Percentiles rank a stretch among this genome's conserved stretches.
Conservation (phyloP, 2,797 vertebrate species). For the Cephalopachus bancanus region DNA sequence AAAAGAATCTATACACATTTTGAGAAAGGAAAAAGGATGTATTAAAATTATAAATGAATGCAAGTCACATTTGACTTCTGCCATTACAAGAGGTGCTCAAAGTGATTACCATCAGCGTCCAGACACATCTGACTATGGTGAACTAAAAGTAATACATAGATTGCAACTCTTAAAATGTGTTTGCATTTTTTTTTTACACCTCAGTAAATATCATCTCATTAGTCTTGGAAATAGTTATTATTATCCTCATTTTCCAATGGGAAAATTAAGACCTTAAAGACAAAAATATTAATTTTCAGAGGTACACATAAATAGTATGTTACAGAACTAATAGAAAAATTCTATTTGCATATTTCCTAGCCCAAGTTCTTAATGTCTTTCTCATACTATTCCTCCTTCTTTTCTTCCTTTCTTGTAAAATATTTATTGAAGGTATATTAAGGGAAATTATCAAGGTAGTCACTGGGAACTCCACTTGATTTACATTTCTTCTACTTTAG, state of each 20-base stretch:
- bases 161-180: too few relatives aligned
- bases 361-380: neutral
- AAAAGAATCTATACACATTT: too few relatives aligned
- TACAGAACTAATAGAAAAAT: neutral
- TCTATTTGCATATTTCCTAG: conserved; percentile 14
- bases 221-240: neutral
- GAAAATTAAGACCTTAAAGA: neutral
- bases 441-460: neutral
- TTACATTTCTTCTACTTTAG: neutral
- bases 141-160: too few relatives aligned
- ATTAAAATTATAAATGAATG: too few relatives aligned
- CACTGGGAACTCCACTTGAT: neutral
- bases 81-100: too few relatives aligned
- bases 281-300: neutral
- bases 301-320: neutral
- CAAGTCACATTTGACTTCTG: too few relatives aligned
- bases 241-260: neutral
- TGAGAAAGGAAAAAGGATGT: too few relatives aligned
- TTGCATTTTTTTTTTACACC: neutral
- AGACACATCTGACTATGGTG: too few relatives aligned
- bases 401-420: neutral
- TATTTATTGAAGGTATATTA: neutral
- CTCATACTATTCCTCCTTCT: neutral
- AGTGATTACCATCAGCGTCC: too few relatives aligned
- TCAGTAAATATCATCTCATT: neutral